A percentile compares a stretch with the other conserved stretches of the same genome.
Evolutionary conservation across 2,888 invertebrate genomes (phyloP).

Genomic region (Euplexia lucipara): DNA sequence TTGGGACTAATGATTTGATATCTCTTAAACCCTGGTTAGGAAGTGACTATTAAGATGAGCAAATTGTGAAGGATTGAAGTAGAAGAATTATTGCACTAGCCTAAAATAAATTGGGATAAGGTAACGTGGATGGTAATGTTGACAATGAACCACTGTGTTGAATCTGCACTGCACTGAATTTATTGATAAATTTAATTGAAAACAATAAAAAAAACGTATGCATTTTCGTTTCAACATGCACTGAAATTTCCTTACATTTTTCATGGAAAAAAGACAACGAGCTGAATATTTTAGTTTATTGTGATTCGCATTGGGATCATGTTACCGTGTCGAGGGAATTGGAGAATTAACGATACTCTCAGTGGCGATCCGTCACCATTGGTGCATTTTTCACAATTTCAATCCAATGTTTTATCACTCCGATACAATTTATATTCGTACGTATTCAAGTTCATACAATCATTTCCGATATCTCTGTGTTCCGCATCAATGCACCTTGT

Average conservation of each 20-base stretch:
- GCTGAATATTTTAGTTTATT: constrained; percentile 56
- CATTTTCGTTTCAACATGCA: neutral
- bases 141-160: too few relatives aligned
- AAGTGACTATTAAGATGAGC: too few relatives aligned
- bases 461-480: constrained; percentile 45
- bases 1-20: too few relatives aligned
- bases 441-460: constrained; percentile 29
- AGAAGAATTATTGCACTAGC: too few relatives aligned
- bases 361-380: constrained; percentile 50
- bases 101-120: too few relatives aligned
- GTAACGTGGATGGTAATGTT: too few relatives aligned
- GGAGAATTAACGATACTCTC: constrained; percentile 53
- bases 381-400: constrained; percentile 43
- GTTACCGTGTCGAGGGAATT: constrained; percentile 55
- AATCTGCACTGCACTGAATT: too few relatives aligned
- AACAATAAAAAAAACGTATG: constrained; percentile 11
- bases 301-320: constrained; percentile 40
- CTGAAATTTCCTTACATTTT: constrained; percentile 8
- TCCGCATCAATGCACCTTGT: constrained; percentile 39
- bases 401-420: constrained; percentile 45
- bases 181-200: constrained; percentile 7
- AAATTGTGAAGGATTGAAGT: too few relatives aligned
- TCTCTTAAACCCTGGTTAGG: too few relatives aligned
- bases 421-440: constrained; percentile 37
- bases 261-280: constrained; percentile 31